Evolutionary conservation across 2,888 invertebrate genomes (phyloP).

Genomic region (Linyphia triangularis): DNA sequence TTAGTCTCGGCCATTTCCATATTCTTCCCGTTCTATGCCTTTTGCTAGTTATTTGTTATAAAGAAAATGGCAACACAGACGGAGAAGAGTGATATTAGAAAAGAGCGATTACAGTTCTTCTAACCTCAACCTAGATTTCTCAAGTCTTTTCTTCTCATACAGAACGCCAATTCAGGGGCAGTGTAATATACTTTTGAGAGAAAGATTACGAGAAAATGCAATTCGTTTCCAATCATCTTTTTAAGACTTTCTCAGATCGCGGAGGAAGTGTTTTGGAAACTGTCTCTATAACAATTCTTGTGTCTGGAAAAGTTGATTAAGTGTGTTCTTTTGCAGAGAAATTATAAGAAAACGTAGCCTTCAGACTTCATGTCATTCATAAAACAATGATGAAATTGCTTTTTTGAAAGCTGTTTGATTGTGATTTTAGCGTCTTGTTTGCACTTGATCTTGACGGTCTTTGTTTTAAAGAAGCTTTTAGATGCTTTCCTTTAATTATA

Average conservation of each 20-base stretch:
- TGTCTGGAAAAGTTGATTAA: not conserved
- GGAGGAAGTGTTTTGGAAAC: not conserved
- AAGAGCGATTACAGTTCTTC: conserved; percentile 46
- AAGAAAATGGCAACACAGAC: conserved; percentile 38
- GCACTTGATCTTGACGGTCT: no score
- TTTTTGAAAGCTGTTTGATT: no score
- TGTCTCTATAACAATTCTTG: not conserved
- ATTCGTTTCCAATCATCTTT: not conserved
- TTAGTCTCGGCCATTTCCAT: conserved; percentile 28
- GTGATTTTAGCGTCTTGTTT: no score
- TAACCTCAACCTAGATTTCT: conserved; percentile 65
- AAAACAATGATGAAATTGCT: not conserved
- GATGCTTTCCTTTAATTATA: no score
- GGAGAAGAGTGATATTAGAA: conserved; percentile 39
- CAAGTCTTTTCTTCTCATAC: conserved; percentile 14
- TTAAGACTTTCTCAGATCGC: not conserved
- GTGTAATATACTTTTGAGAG: not conserved
- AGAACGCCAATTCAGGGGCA: conserved; percentile 40
- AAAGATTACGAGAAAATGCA: not conserved
- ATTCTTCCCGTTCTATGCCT: conserved; percentile 25
- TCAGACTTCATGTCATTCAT: not conserved
- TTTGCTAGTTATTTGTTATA: not conserved
- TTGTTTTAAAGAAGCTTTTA: no score
- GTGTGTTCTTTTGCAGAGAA: not conserved
- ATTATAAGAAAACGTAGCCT: not conserved